A percentile compares a stretch with the other conserved stretches of the same genome.
Conservation (phyloP, 2,797 vertebrate species). For the Gymnopithys bicolor region DNA sequence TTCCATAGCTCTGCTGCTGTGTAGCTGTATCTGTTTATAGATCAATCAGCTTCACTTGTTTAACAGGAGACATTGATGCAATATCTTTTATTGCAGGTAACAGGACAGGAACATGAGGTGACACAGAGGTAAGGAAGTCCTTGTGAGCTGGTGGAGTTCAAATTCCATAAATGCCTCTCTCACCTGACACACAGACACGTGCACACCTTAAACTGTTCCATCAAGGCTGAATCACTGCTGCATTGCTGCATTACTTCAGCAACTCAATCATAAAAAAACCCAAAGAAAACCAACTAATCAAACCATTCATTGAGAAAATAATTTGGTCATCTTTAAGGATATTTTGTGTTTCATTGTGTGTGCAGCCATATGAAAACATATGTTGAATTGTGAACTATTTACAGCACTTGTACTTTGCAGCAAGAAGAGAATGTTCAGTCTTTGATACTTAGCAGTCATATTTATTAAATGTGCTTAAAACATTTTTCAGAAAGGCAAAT, state of each 20-base stretch:
- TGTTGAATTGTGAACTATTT: neutral
- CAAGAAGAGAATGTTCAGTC: neutral
- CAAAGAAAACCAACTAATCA: neutral
- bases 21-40: neutral
- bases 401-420: neutral
- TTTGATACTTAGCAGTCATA: neutral
- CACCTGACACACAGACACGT: neutral
- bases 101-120: constrained; percentile 83
- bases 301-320: neutral
- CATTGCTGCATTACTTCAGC: neutral
- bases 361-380: neutral
- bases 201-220: neutral
- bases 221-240: neutral
- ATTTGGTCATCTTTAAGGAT: neutral
- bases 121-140: constrained; percentile 78
- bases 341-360: neutral
- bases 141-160: neutral
- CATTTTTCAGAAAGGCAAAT: neutral
- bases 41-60: neutral
- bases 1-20: neutral
- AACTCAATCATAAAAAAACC: neutral
- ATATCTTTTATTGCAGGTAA: constrained; percentile 82
- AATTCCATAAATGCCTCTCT: neutral
- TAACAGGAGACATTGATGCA: constrained; percentile 86
- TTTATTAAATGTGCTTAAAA: neutral